These are phyloP conservation scores for Euspilapteryx auroguttella DNA, from an alignment of 2,888 invertebrate species.

Conservation along the genomic window DNA sequence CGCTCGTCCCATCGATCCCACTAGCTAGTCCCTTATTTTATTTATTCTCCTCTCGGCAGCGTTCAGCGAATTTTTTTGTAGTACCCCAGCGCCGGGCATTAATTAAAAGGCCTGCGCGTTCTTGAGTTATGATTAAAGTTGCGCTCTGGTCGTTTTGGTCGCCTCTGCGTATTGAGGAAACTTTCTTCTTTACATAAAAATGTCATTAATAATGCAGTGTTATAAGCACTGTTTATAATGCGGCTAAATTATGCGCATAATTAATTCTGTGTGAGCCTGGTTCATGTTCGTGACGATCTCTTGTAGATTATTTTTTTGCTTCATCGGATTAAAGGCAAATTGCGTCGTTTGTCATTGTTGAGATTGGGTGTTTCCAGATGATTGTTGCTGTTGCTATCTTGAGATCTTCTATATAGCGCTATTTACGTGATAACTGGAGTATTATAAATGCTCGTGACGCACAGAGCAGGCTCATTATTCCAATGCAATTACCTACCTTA, in stretches of 20 bases:
- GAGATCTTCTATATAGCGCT: no score
- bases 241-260: conserved; percentile 10
- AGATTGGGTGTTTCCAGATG: no score
- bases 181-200: conserved; percentile 4
- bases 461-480: no score
- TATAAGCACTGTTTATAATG: conserved; percentile 5
- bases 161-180: no score
- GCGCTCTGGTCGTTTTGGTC: no score
- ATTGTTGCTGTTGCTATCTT: no score
- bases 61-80: conserved; percentile 1
- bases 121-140: conserved; percentile 3
- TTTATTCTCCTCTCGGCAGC: conserved; percentile 2
- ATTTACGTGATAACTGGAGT: no score
- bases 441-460: no score
- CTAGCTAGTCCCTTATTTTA: background rate
- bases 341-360: background rate
- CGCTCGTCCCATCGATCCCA: conserved; percentile 12
- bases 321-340: conserved; percentile 2
- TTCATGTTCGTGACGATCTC: conserved; percentile 11
- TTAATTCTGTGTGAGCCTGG: conserved; percentile 3
- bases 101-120: conserved; percentile 4
- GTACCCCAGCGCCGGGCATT: conserved; percentile 2
- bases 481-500: no score
- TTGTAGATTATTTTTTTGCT: conserved; percentile 12
- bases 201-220: conserved; percentile 4